These are phyloP conservation scores for Chaetodon auriga DNA, from an alignment of 2,113 vertebrate species.

Conservation along the genomic window DNA sequence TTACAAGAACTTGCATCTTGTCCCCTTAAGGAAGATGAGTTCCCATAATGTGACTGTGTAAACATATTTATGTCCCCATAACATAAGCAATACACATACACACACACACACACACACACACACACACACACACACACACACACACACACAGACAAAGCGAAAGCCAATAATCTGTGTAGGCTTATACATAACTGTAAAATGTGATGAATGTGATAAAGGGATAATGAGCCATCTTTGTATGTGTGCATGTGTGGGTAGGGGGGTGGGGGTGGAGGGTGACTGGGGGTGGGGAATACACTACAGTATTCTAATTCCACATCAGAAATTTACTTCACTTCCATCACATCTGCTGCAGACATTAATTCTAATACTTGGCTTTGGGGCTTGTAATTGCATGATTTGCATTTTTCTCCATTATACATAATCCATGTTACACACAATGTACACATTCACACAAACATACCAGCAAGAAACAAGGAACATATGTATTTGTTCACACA, in stretches of 20 bases:
- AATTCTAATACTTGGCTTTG: slow-evolving; percentile 74
- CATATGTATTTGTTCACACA: neutral
- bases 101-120: neutral
- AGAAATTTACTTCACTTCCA: slow-evolving; percentile 62
- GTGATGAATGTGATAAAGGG: slow-evolving; percentile 6
- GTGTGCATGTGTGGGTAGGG: neutral
- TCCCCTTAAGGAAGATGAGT: no score
- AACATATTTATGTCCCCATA: no score
- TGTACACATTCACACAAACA: slow-evolving; percentile 14
- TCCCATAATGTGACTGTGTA: no score
- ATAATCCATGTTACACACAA: slow-evolving; percentile 65
- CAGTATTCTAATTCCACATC: slow-evolving; percentile 62
- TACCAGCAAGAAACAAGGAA: slow-evolving; percentile 14
- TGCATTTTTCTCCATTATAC: slow-evolving; percentile 77
- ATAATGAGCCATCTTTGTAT: slow-evolving; percentile 1
- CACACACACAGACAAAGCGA: neutral
- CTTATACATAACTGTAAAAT: neutral
- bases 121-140: no score
- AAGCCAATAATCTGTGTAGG: neutral
- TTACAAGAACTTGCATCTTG: no score
- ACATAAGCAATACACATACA: neutral
- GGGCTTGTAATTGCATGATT: slow-evolving; percentile 79
- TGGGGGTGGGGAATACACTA: slow-evolving; percentile 6
- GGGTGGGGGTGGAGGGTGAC: neutral
- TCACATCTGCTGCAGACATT: slow-evolving; percentile 75